Evolutionary conservation across 2,113 vertebrate genomes (phyloP).

Genomic region (Tachuris rubrigastra): DNA sequence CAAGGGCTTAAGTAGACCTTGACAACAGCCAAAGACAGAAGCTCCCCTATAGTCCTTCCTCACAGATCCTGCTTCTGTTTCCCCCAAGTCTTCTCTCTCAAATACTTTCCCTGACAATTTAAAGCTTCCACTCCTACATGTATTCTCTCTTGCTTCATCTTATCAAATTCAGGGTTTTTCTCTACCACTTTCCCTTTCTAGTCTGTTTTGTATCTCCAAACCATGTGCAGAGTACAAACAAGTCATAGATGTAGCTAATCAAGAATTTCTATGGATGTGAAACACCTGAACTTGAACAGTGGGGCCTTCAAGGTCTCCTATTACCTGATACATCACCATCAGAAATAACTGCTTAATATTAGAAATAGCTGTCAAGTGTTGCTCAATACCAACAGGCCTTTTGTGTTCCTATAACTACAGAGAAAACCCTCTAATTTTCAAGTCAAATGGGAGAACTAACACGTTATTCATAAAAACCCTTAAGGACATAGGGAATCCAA

Average conservation of each 20-base stretch:
- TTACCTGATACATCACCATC: not conserved
- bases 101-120: not conserved
- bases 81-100: not conserved
- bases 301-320: not conserved
- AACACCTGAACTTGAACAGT: not conserved
- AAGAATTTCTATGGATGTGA: not conserved
- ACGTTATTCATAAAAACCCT: not conserved
- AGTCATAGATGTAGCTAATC: not conserved
- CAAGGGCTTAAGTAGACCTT: not conserved
- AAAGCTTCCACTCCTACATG: not conserved
- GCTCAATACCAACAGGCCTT: not conserved
- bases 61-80: not conserved
- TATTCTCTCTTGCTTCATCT: not conserved
- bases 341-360: not conserved
- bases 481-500: not conserved
- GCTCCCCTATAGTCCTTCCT: not conserved
- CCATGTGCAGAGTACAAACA: not conserved
- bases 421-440: not conserved
- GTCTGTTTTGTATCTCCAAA: not conserved
- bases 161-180: fast-evolving
- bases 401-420: not conserved
- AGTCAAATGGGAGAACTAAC: not conserved
- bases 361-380: not conserved
- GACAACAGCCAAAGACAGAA: not conserved
- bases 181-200: not conserved